Conservation (phyloP, 2,888 invertebrate genomes). For the Rutpela maculata region DNA sequence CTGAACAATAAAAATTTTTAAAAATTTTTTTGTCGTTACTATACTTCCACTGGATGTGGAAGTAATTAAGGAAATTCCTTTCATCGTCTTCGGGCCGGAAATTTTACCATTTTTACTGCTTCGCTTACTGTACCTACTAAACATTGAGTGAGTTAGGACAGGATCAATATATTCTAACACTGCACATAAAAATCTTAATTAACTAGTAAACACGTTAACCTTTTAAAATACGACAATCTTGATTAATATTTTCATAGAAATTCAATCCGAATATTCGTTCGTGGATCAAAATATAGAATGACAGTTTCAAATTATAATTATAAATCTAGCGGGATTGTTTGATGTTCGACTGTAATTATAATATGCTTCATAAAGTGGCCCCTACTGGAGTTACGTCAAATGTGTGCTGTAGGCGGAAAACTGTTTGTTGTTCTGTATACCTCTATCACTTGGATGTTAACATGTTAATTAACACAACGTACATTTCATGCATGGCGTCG, state of each 20-base stretch:
- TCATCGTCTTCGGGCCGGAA: too few relatives aligned
- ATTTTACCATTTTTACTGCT: too few relatives aligned
- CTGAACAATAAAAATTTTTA: too few relatives aligned
- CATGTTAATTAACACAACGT: constrained; percentile 20
- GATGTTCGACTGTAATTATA: constrained; percentile 10
- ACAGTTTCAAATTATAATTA: not conserved
- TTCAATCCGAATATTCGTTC: not conserved
- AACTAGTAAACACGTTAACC: too few relatives aligned
- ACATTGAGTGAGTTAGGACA: too few relatives aligned
- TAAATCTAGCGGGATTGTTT: not conserved
- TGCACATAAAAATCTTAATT: too few relatives aligned
- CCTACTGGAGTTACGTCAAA: not conserved
- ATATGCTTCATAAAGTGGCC: constrained; percentile 1
- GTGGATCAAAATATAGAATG: not conserved
- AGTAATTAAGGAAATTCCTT: too few relatives aligned
- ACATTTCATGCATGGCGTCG: not conserved
- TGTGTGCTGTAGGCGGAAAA: constrained; percentile 1
- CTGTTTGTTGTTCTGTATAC: constrained; percentile 2
- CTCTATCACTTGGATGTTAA: constrained; percentile 21
- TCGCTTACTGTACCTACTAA: too few relatives aligned
- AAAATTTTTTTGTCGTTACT: too few relatives aligned
- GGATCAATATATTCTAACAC: too few relatives aligned
- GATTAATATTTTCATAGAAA: not conserved
- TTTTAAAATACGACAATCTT: too few relatives aligned
- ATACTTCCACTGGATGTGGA: too few relatives aligned